phyloP scores from a whole-genome alignment of 2,113 vertebrate genomes.

The Eretmochelys imbricata region DNA sequence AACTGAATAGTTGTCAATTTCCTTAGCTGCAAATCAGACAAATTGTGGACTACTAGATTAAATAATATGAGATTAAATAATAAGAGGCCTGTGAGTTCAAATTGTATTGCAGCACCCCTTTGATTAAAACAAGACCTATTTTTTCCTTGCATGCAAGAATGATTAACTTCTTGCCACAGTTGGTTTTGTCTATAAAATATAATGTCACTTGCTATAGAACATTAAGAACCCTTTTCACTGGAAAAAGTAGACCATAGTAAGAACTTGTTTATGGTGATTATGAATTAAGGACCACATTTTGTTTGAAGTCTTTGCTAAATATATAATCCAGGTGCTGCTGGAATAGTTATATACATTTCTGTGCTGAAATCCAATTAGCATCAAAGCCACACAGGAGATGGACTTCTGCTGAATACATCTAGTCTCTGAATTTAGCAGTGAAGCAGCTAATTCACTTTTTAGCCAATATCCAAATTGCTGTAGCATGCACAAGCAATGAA shows the following conservation, averaged over 20 bases:
- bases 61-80: fast-evolving
- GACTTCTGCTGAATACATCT: background rate
- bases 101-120: background rate
- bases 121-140: background rate
- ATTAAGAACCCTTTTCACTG: background rate
- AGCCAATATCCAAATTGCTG: fast-evolving
- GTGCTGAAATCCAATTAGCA: background rate
- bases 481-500: background rate
- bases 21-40: background rate
- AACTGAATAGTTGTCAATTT: background rate
- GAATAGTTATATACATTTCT: background rate
- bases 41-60: fast-evolving
- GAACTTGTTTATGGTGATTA: no score
- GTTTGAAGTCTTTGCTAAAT: fast-evolving
- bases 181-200: background rate
- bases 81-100: background rate
- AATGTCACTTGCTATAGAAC: background rate
- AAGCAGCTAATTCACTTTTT: background rate
- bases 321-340: background rate
- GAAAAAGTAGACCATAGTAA: background rate
- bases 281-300: no score
- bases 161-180: background rate
- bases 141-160: background rate
- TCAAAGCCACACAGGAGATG: fast-evolving
- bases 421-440: background rate